Percentiles rank a stretch among this genome's conserved stretches.
Conservation (phyloP, 2,888 invertebrate genomes). For the Papilio elwesi region DNA sequence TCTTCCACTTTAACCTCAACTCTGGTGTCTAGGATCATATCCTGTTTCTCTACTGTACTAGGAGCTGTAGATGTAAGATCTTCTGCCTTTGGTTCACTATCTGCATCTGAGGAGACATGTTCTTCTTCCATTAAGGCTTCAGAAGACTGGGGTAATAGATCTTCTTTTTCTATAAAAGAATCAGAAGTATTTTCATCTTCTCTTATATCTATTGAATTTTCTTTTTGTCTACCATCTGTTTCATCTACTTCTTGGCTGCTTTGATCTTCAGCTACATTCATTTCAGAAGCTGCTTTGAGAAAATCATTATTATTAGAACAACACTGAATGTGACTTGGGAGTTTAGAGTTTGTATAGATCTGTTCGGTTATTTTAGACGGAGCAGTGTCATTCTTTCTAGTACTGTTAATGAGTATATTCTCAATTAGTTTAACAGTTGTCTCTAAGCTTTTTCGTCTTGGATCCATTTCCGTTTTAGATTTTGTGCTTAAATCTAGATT, state of each 20-base stretch:
- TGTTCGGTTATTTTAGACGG: not conserved
- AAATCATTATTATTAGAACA: constrained; percentile 23
- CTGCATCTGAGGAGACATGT: constrained; percentile 40
- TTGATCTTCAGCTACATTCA: constrained; percentile 25
- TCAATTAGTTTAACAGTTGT: constrained; percentile 72
- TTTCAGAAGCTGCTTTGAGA: constrained; percentile 7
- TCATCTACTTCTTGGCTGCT: constrained; percentile 32
- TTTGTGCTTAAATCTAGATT: constrained; percentile 46
- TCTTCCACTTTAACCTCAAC: constrained; percentile 58
- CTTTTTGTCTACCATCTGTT: constrained; percentile 17
- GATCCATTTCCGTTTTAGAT: constrained; percentile 48
- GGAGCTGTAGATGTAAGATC: constrained; percentile 40
- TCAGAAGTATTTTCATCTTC: constrained; percentile 37
- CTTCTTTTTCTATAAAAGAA: constrained; percentile 19
- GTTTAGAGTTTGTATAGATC: constrained; percentile 17
- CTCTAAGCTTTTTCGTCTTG: constrained; percentile 66
- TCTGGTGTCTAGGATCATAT: constrained; percentile 38
- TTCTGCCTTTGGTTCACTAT: constrained; percentile 39
- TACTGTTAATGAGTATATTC: constrained; percentile 62
- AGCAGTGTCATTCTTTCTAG: constrained; percentile 40
- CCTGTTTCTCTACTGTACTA: constrained; percentile 22
- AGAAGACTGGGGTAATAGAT: not conserved
- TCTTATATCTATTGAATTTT: constrained; percentile 34
- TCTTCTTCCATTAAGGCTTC: not conserved
- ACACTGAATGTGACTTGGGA: constrained; percentile 10